These are phyloP conservation scores for Platanista minor DNA, from an alignment of 2,113 vertebrate genomes.

Conservation along the genomic window DNA sequence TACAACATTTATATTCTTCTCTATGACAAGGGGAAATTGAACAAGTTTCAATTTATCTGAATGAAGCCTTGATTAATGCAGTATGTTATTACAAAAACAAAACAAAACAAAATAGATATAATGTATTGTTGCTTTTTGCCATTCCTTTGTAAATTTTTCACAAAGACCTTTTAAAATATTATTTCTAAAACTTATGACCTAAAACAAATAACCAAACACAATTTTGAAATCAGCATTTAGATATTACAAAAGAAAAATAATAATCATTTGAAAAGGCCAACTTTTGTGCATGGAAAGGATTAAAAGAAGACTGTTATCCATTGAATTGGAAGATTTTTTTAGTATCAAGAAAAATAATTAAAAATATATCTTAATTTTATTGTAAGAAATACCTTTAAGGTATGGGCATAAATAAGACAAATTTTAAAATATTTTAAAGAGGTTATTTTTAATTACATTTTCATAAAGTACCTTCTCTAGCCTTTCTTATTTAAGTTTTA, in stretches of 20 bases:
- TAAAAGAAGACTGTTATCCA: neutral
- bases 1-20: slow-evolving; percentile 42
- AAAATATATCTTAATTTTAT: neutral
- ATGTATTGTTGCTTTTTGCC: neutral
- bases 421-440: neutral
- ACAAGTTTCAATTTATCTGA: slow-evolving; percentile 43
- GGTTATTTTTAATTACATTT: neutral
- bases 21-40: slow-evolving; percentile 54
- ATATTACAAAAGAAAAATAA: neutral
- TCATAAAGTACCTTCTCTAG: neutral
- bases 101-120: slow-evolving; percentile 35
- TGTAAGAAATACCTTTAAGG: neutral
- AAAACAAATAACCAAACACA: neutral
- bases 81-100: slow-evolving; percentile 12
- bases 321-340: neutral
- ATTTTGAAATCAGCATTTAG: neutral
- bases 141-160: neutral
- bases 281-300: neutral
- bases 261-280: neutral
- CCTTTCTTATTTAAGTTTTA: neutral
- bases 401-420: neutral
- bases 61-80: slow-evolving; percentile 35
- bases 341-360: neutral
- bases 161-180: neutral
- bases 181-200: neutral